phyloP scores from a whole-genome alignment of 2,888 invertebrate genomes.

The Norana najaformis region DNA sequence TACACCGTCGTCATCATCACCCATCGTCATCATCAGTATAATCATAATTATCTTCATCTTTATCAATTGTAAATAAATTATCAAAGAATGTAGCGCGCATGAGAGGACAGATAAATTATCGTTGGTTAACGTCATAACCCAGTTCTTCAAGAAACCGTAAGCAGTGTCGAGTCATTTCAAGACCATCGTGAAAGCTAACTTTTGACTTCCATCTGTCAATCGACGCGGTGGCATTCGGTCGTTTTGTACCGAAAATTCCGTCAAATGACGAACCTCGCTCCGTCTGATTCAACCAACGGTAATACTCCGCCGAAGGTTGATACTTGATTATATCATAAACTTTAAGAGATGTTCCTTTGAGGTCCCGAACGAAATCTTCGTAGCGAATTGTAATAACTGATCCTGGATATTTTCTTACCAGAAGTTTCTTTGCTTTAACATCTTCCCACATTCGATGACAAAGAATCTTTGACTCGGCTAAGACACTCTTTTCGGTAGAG shows the following conservation, averaged over 20 bases:
- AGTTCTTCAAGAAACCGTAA: background rate
- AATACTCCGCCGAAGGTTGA: background rate
- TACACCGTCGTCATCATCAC: no score
- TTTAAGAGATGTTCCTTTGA: background rate
- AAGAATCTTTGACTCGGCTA: slow-evolving; percentile 2
- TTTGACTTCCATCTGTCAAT: background rate
- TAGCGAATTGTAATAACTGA: background rate
- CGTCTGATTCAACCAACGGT: background rate
- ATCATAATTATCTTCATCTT: no score
- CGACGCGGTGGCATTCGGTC: background rate
- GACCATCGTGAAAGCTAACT: background rate
- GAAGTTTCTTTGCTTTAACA: background rate
- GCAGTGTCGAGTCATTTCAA: slow-evolving; percentile 18
- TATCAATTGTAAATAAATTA: background rate
- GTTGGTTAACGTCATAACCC: background rate
- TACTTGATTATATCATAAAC: background rate
- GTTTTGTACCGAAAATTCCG: background rate
- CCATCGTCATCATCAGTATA: no score
- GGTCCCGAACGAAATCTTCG: slow-evolving; percentile 24
- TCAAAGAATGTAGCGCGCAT: background rate
- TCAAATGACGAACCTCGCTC: background rate
- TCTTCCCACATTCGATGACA: slow-evolving; percentile 18
- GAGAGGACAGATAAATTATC: background rate
- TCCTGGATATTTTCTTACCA: slow-evolving; percentile 19
- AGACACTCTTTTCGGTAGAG: background rate